Evolutionary conservation across 2,888 invertebrate species (phyloP).

Genomic region (Taenaris catops): DNA sequence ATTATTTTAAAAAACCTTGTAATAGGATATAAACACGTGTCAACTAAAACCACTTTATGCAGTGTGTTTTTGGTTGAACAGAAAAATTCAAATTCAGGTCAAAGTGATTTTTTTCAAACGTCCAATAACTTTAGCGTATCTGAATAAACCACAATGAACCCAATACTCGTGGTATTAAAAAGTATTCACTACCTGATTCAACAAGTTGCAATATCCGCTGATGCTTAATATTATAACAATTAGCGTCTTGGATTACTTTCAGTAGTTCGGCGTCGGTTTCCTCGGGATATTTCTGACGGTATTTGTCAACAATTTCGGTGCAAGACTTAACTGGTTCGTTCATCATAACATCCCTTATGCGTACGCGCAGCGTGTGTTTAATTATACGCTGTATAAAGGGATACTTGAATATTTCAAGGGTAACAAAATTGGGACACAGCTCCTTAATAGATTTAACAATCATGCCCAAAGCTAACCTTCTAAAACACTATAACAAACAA

Average conservation of each 20-base stretch:
- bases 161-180: conserved; percentile 1
- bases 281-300: conserved; percentile 40
- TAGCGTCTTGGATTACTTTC: conserved; percentile 32
- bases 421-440: conserved; percentile 14
- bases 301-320: conserved; percentile 34
- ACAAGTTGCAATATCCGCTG: conserved; percentile 24
- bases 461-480: conserved; percentile 53
- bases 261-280: conserved; percentile 45
- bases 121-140: no score
- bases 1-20: no score
- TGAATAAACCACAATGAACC: neutral
- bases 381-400: conserved; percentile 33
- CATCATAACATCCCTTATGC: conserved; percentile 45
- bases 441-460: conserved; percentile 47
- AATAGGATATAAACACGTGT: no score
- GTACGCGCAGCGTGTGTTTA: conserved; percentile 50
- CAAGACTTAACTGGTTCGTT: conserved; percentile 39
- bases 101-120: no score
- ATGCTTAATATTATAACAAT: conserved; percentile 10
- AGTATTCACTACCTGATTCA: conserved; percentile 34
- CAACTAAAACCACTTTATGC: no score
- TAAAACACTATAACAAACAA: conserved; percentile 23
- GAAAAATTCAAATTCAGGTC: no score
- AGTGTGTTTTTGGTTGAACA: no score
- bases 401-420: conserved; percentile 23